Evolutionary conservation across 1,140 invertebrate genomes (phyloP).

Genomic region (Gyrodactylus salaris): DNA sequence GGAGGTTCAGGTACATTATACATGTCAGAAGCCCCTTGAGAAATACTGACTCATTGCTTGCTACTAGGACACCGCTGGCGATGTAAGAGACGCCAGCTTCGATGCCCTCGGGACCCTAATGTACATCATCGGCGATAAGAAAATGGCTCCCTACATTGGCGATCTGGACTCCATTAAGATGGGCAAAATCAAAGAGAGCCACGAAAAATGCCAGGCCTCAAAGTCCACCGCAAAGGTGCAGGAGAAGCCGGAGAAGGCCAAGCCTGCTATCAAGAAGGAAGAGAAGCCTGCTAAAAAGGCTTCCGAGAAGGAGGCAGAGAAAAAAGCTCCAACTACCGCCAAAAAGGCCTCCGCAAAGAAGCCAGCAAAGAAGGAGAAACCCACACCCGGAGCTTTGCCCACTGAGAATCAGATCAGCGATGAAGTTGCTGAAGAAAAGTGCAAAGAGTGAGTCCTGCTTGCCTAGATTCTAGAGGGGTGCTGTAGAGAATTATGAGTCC

Average conservation of each 20-base stretch:
- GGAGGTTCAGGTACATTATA: too few relatives aligned
- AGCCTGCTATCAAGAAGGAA: too few relatives aligned
- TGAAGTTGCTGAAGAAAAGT: not conserved
- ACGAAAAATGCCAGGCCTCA: conserved; percentile 35
- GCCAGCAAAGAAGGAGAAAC: not conserved
- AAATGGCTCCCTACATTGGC: conserved; percentile 41
- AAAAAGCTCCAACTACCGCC: not conserved
- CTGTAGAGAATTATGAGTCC: too few relatives aligned
- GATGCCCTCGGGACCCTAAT: conserved; percentile 67
- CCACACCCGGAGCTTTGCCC: not conserved
- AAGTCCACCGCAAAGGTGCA: not conserved
- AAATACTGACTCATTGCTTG: too few relatives aligned
- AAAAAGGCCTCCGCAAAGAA: not conserved
- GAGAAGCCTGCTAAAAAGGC: not conserved
- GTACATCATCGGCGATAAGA: conserved; percentile 66
- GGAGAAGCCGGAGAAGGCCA: not conserved
- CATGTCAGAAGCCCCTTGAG: too few relatives aligned
- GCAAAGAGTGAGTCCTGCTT: not conserved
- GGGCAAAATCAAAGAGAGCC: conserved; percentile 67
- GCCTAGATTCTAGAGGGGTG: too few relatives aligned
- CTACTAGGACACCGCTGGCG: conserved; percentile 17
- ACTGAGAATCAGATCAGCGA: not conserved
- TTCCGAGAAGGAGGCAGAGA: not conserved
- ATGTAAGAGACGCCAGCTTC: conserved; percentile 20
- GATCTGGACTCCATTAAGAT: conserved; percentile 60